Evolutionary conservation across 2,113 vertebrate species (phyloP).

Genomic region (Campylorhamphus procurvoides): DNA sequence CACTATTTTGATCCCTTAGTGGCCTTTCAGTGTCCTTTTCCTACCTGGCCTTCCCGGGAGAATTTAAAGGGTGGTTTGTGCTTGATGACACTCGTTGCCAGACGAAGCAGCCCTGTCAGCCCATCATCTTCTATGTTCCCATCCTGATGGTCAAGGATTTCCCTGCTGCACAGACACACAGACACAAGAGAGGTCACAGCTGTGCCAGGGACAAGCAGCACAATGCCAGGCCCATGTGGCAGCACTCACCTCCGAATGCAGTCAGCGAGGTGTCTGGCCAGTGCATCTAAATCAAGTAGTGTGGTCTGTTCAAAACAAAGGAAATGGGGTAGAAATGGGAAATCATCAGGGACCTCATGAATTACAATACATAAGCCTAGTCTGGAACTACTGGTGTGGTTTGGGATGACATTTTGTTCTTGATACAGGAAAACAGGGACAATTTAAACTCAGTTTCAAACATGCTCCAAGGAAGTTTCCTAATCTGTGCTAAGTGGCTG

Average conservation of each 20-base stretch:
- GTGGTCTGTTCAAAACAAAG: conserved; percentile 86
- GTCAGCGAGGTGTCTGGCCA: conserved; percentile 95
- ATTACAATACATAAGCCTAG: not conserved
- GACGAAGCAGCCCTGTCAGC: conserved; percentile 90
- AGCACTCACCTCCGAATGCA: conserved; percentile 91
- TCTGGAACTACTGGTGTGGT: not conserved
- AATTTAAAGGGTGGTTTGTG: conserved; percentile 99
- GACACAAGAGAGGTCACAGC: not conserved
- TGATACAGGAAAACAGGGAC: not conserved
- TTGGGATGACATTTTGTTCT: not conserved
- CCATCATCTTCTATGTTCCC: conserved; percentile 95
- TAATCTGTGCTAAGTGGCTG: not conserved
- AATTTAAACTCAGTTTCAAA: not conserved
- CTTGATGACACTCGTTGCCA: conserved; percentile 95
- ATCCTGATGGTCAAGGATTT: conserved; percentile 97
- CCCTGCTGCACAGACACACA: conserved; percentile 77
- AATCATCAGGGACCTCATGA: not conserved
- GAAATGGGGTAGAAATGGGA: not conserved
- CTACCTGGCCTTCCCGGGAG: conserved; percentile 92
- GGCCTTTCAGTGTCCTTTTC: not conserved
- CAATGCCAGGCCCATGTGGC: not conserved
- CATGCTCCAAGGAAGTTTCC: not conserved
- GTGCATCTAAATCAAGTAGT: conserved; percentile 93
- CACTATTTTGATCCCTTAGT: not conserved
- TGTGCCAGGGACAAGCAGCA: not conserved